A percentile compares a stretch with the other conserved stretches of the same genome.
Conservation (phyloP, 2,888 invertebrate genomes). For the Chrysolina oricalcia region DNA sequence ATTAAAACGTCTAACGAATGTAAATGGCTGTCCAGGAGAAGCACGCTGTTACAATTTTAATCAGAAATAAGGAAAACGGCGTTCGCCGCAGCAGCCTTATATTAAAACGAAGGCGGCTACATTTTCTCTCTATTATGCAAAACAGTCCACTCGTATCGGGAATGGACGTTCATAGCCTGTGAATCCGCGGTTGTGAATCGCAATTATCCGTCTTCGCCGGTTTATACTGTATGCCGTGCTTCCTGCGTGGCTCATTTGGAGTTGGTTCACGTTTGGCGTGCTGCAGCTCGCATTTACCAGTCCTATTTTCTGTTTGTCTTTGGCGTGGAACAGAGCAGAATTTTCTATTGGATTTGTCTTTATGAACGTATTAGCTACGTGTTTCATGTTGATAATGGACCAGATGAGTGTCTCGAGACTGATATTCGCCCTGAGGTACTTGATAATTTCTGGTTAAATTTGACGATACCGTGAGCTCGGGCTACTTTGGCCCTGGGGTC, state of each 20-base stretch:
- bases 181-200: slow-evolving; percentile 30
- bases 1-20: slow-evolving; percentile 37
- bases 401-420: not conserved
- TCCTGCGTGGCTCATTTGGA: slow-evolving; percentile 31
- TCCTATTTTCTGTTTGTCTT: slow-evolving; percentile 30
- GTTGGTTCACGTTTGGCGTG: slow-evolving; percentile 27
- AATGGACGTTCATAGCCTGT: slow-evolving; percentile 15
- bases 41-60: slow-evolving; percentile 48
- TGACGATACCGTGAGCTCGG: no score
- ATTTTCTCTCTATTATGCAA: slow-evolving; percentile 60
- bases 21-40: slow-evolving; percentile 29
- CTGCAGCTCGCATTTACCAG: slow-evolving; percentile 21
- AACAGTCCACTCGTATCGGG: slow-evolving; percentile 49
- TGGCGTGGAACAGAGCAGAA: slow-evolving; percentile 7
- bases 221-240: slow-evolving; percentile 14
- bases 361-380: slow-evolving; percentile 19
- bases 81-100: slow-evolving; percentile 28
- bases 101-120: slow-evolving; percentile 50
- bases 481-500: no score
- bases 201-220: slow-evolving; percentile 21
- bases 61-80: slow-evolving; percentile 49
- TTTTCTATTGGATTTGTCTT: slow-evolving; percentile 27
- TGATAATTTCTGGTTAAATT: no score
- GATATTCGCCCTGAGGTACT: no score
- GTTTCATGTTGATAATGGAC: not conserved